Evolutionary conservation across 2,113 vertebrate genomes (phyloP), one percentile per base, ranked within the genome.

Genomic region (Thunnus thynnus): DNA sequence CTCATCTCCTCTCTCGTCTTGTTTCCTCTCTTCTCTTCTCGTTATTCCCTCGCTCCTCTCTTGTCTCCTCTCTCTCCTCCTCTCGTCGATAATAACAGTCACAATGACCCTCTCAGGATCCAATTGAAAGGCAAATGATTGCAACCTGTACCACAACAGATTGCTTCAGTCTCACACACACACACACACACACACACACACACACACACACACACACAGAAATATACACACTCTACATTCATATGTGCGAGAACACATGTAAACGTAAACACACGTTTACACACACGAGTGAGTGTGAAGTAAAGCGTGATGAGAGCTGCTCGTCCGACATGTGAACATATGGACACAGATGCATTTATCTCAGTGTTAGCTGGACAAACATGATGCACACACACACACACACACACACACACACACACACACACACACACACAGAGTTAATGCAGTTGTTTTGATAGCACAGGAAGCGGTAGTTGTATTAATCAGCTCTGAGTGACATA

Each of bases 101-200:
- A 56, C 47, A 62, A 44, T 54, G 55, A 83, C 20, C 60, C 72
- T 75, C 70, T 78, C 32, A 55, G 55, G 56, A 80, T 25, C 36
- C 3, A 75, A 78, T 50, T 30, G 25, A 61, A 72, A 63, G 50
- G 61, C 68, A 74, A 83, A 83, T 86, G 68, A 80, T 57, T 62
- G 57, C 64, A 61, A 50, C 44, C 69, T 32, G 10, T 20, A 48
- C 17, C n/a, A 14, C 12, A 7, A 73, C 50, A 52, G 20, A 56
- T 55, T 16, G 56, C 50, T 5, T 0, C 47, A 56, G 18, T 56
- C 60, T 58, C 41, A 50, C 48, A 6, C 32, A 46, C 47, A 46
- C 30, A 58, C 22, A 30, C 22, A 56, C 12, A 62, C 66, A 48
- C 30, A 66, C 48, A 6, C 32, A 46, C 47, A 46, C 30, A 58